These are phyloP conservation scores for Coracopsis vasa DNA, from an alignment of 2,113 vertebrate genomes.

Conservation along the genomic window DNA sequence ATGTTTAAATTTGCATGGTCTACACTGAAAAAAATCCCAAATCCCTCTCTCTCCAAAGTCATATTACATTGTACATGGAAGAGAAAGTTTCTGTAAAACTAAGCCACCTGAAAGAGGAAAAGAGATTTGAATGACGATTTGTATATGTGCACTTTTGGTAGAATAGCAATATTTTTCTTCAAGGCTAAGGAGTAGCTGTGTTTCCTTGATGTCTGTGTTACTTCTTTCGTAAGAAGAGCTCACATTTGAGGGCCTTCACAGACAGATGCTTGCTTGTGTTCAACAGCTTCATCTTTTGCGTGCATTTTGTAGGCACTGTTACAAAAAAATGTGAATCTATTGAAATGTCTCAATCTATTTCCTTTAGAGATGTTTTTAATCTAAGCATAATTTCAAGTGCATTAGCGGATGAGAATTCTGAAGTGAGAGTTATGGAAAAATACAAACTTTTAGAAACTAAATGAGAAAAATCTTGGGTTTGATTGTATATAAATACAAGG, in stretches of 20 bases:
- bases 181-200: neutral
- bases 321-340: neutral
- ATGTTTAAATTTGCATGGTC: neutral
- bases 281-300: neutral
- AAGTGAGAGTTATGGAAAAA: neutral
- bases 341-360: neutral
- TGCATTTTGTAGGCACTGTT: neutral
- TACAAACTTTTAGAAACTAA: neutral
- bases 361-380: neutral
- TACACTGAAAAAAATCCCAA: neutral
- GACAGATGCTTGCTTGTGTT: neutral
- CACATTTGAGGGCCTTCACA: neutral
- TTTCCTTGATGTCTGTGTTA: neutral
- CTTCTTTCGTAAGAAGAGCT: accelerated
- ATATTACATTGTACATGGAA: neutral
- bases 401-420: neutral
- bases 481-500: neutral
- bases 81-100: neutral
- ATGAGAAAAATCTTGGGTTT: neutral
- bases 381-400: neutral
- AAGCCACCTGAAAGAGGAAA: neutral
- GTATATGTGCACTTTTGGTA: neutral
- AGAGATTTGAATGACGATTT: neutral
- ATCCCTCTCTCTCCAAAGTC: neutral
- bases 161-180: neutral